phyloP scores from a whole-genome alignment of 2,113 vertebrate genomes.

The Rhizomys pruinosus region DNA sequence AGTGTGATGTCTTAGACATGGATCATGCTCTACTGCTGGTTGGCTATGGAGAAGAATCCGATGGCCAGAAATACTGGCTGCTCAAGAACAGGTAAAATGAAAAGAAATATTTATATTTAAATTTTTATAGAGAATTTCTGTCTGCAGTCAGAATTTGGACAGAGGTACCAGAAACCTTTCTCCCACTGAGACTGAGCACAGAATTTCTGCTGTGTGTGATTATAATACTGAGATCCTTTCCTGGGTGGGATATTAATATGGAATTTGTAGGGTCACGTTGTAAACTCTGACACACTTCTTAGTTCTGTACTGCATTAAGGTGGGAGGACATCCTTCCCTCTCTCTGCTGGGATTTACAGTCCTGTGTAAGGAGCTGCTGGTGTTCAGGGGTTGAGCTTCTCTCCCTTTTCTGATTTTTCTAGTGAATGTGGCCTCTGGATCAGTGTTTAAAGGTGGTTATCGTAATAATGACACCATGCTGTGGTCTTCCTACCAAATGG shows the following conservation, averaged over 20 bases:
- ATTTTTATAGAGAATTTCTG: not conserved
- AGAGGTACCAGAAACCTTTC: not conserved
- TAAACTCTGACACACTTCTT: conserved; percentile 33
- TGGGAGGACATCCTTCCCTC: not conserved
- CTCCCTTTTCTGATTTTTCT: too few relatives aligned
- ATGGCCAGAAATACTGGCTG: conserved; percentile 94
- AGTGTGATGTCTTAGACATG: conserved; percentile 92
- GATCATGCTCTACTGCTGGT: conserved; percentile 96
- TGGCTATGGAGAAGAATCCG: conserved; percentile 93
- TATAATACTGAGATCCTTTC: conserved; percentile 26
- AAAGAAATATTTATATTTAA: not conserved
- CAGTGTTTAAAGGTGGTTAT: not conserved
- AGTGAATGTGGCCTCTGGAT: not conserved
- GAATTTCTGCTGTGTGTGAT: not conserved
- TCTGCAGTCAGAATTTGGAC: not conserved
- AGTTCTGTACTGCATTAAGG: not conserved
- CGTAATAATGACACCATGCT: not conserved
- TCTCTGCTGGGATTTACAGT: conserved; percentile 18
- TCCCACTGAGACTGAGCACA: too few relatives aligned
- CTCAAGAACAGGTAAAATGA: conserved; percentile 94
- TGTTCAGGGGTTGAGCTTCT: not conserved
- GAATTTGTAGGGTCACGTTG: not conserved
- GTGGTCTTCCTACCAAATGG: not conserved
- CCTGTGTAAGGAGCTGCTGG: not conserved
- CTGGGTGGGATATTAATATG: conserved; percentile 56